phyloP scores from a whole-genome alignment of 2,888 invertebrate species.

The Sisyra terminalis region DNA sequence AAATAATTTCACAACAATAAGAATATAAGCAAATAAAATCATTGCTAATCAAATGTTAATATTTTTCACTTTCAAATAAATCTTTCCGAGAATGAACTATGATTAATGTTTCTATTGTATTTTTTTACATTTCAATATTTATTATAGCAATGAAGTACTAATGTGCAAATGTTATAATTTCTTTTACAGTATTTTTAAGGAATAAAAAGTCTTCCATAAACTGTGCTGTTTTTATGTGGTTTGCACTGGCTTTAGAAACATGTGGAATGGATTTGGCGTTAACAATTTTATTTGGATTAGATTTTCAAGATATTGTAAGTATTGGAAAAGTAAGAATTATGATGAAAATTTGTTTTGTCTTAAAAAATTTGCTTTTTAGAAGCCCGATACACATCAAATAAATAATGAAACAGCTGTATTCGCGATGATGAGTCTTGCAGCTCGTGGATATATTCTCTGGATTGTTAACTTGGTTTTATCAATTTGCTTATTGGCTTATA shows the following conservation, averaged over 20 bases:
- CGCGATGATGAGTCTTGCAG: constrained; percentile 22
- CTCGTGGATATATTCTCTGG: constrained; percentile 29
- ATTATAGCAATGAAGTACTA: no score
- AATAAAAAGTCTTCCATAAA: constrained; percentile 16
- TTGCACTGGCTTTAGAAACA: constrained; percentile 18
- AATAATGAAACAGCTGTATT: constrained; percentile 20
- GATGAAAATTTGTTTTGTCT: constrained; percentile 7
- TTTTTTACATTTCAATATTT: no score
- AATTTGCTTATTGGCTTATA: constrained; percentile 12
- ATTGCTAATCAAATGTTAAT: background rate
- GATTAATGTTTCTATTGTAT: no score
- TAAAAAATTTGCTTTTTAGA: background rate
- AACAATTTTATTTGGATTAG: constrained; percentile 25
- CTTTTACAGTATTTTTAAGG: constrained; percentile 12
- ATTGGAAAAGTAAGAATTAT: background rate
- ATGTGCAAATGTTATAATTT: no score
- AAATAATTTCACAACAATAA: no score
- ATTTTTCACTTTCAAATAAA: background rate
- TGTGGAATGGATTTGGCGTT: constrained; percentile 22
- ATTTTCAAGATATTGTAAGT: constrained; percentile 17
- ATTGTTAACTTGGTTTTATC: constrained; percentile 23
- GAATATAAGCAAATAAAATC: no score
- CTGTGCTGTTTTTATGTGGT: constrained; percentile 21
- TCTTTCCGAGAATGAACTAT: no score
- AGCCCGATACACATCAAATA: constrained; percentile 1